A percentile compares a stretch with the other conserved stretches of the same genome.
Conservation (phyloP, 2,113 vertebrate species). For the Phocoena phocoena region DNA sequence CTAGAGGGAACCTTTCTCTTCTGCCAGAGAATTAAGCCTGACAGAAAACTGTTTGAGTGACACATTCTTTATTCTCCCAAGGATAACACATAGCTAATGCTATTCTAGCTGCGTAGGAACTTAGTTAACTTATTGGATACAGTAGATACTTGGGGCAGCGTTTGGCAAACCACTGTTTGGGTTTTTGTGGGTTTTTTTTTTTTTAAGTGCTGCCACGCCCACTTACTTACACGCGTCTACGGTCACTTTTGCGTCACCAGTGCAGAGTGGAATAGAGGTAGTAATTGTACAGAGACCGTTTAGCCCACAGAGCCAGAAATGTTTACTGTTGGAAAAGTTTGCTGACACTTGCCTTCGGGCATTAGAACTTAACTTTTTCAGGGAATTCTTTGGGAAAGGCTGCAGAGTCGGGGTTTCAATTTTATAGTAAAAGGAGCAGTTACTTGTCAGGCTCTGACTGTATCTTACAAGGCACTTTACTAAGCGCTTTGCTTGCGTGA, state of each 20-base stretch:
- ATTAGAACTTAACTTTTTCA: neutral
- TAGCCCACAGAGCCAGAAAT: neutral
- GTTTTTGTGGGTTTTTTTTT: neutral
- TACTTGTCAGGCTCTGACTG: neutral
- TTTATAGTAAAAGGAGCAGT: neutral
- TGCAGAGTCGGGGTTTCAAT: neutral
- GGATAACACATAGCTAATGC: neutral
- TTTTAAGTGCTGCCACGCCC: neutral
- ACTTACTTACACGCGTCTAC: rapidly evolving
- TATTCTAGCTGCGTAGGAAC: neutral
- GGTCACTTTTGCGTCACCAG: neutral
- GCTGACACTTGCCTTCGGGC: neutral
- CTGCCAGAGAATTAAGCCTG: neutral
- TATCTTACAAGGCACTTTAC: neutral
- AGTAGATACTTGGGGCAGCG: neutral
- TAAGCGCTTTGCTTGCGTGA: neutral
- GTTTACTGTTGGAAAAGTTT: neutral
- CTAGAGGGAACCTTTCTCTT: neutral
- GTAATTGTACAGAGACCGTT: neutral
- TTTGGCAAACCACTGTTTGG: too few relatives aligned
- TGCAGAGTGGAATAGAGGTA: neutral
- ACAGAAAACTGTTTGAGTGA: neutral
- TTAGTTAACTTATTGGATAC: neutral
- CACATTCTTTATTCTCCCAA: neutral
- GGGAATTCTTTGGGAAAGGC: neutral